Evolutionary conservation across 1,140 invertebrate species (phyloP).

Genomic region (Nasonia giraulti): DNA sequence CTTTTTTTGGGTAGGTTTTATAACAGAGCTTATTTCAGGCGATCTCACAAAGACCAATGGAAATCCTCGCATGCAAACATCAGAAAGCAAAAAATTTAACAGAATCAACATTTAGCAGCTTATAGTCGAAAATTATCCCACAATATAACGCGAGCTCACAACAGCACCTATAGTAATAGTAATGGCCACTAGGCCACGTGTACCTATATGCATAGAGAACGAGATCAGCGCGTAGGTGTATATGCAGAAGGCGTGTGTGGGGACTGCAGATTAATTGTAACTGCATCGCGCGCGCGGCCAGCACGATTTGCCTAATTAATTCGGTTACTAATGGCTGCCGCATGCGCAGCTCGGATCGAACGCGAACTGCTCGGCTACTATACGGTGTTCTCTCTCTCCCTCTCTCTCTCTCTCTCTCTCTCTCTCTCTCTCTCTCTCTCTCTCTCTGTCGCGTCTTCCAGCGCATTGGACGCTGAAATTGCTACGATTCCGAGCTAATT

Average conservation of each 20-base stretch:
- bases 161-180: background rate
- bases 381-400: too few relatives aligned
- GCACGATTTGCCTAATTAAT: constrained; percentile 73
- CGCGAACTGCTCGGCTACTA: background rate
- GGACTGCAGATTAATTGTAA: constrained; percentile 67
- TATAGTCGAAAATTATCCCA: too few relatives aligned
- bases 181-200: background rate
- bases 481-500: constrained; percentile 44
- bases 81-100: too few relatives aligned
- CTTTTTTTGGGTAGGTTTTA: too few relatives aligned
- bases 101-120: too few relatives aligned
- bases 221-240: background rate
- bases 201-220: too few relatives aligned
- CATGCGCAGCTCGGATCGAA: constrained; percentile 46
- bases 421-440: background rate
- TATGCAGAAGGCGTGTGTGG: constrained; percentile 32
- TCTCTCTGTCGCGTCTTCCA: background rate
- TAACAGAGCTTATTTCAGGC: too few relatives aligned
- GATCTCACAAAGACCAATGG: too few relatives aligned
- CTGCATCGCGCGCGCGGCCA: constrained; percentile 64
- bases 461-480: constrained; percentile 33
- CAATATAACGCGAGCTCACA: too few relatives aligned
- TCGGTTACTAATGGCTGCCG: constrained; percentile 71
- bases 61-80: too few relatives aligned
- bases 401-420: too few relatives aligned